Base-by-base conservation (phyloP, 1,140 invertebrate species). In the Marisa cornuarietis region DNA sequence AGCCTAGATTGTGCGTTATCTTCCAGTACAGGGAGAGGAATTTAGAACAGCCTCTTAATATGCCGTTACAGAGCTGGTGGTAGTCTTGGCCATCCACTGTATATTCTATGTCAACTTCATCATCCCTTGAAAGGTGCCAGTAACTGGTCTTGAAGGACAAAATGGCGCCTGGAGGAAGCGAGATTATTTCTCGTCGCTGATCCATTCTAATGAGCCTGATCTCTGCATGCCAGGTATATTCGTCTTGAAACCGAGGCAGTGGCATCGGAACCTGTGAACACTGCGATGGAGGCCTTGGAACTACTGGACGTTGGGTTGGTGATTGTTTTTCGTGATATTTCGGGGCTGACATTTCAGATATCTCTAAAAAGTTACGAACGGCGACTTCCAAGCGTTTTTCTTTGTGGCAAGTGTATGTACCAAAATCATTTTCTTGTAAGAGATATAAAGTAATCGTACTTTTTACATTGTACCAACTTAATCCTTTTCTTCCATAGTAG, bases 361-460 rank as follows among this genome's bases (percentile, higher is more conserved):
- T 76, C 26, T 10, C 22, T 26, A 26, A 20, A 52, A 24, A 61
- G 5, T 24, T 52, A 16, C 24, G 11, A 16, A 58, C 16, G 24
- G 24, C 9, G 51, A 73, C 26, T 20, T 61, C 7, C 14, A 76
- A 20, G 42, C 20, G 22, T 22, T 54, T 63, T 62, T 22, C 11
- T 11, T n/a, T 13, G 58, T 77, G 76, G 24, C 76, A 77, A 16
- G 76, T 77, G n/a, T 54, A 77, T 18, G 63, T 77, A 14, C 76
- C 76, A 54, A 77, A 77, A 22, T 77, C 76, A 13, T 42, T 1
- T 1, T 69, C 42, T 22, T 68, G 26, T 51, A 77, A n/a, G 0
- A 77, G 51, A 31, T 52, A 31, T 26, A 77, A 69, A n/a, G 62
- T 65, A 14, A 77, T 14, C 10, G 42, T 77, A 13, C 63, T 54